phyloP scores from a whole-genome alignment of 2,113 vertebrate species.

The Mesembrinibis cayennensis region DNA sequence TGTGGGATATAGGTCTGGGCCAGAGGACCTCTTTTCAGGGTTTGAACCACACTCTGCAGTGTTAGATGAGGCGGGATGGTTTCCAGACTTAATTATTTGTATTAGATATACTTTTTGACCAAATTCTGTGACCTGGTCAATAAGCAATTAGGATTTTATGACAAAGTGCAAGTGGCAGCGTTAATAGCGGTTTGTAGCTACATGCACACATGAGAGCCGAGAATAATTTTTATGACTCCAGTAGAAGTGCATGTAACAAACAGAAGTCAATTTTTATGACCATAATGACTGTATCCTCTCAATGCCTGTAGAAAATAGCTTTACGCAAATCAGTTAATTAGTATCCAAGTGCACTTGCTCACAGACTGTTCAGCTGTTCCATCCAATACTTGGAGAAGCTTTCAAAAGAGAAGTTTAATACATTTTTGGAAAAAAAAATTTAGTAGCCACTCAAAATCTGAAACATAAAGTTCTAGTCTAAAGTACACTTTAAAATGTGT shows the following conservation, averaged over 20 bases:
- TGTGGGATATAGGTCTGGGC: not conserved
- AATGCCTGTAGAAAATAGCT: slow-evolving; percentile 73
- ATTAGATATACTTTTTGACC: slow-evolving; percentile 55
- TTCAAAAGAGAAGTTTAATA: slow-evolving; percentile 14
- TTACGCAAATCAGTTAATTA: slow-evolving; percentile 71
- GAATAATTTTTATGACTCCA: slow-evolving; percentile 73
- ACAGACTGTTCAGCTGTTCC: slow-evolving; percentile 57
- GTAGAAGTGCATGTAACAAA: slow-evolving; percentile 69
- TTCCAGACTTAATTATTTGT: slow-evolving; percentile 37
- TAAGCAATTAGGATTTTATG: slow-evolving; percentile 84
- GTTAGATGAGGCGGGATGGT: not conserved
- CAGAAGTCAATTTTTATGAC: slow-evolving; percentile 79
- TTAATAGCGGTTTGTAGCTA: slow-evolving; percentile 69
- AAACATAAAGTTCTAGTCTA: not conserved
- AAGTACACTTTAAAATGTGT: not conserved
- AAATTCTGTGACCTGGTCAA: slow-evolving; percentile 74
- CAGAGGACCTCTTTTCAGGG: not conserved
- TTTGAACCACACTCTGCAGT: fast-evolving
- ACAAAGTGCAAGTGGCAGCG: slow-evolving; percentile 65
- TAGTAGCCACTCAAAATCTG: not conserved
- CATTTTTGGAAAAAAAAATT: not conserved
- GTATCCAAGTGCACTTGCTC: slow-evolving; percentile 52
- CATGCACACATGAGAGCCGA: slow-evolving; percentile 54
- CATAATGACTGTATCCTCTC: slow-evolving; percentile 68
- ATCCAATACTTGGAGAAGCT: not conserved